These are phyloP conservation scores for Symphodus melops DNA, from an alignment of 2,113 vertebrate species.

Conservation along the genomic window DNA sequence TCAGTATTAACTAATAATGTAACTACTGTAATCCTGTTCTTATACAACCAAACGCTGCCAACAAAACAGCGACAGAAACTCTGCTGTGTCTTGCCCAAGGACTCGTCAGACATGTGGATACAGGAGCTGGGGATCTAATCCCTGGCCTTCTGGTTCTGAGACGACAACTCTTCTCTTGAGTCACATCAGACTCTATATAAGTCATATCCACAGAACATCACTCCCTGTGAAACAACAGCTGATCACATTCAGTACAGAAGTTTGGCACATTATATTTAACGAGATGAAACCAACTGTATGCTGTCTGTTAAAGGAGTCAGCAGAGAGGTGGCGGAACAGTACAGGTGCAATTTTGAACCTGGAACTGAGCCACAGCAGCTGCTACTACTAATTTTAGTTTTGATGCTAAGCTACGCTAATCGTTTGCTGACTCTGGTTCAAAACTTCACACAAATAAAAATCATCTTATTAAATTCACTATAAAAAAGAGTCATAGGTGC, in stretches of 20 bases:
- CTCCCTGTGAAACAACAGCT: background rate
- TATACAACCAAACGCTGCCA: too few species aligned
- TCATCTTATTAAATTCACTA: background rate
- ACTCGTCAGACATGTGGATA: too few species aligned
- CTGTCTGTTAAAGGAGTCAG: background rate
- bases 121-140: too few species aligned
- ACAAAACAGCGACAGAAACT: too few species aligned
- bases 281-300: background rate
- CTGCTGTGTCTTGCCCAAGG: too few species aligned
- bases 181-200: too few species aligned
- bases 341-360: background rate
- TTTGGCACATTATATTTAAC: background rate
- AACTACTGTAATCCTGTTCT: too few species aligned
- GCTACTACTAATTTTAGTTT: conserved; percentile 13
- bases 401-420: conserved; percentile 18
- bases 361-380: conserved; percentile 9
- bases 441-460: conserved; percentile 9
- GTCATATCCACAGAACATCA: background rate
- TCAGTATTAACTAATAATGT: too few species aligned
- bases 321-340: background rate
- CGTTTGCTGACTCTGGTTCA: background rate
- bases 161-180: too few species aligned
- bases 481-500: background rate
- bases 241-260: too few species aligned
- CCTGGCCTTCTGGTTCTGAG: too few species aligned